These are phyloP conservation scores for Eulithis testata DNA, from an alignment of 2,888 invertebrate species.

Conservation along the genomic window DNA sequence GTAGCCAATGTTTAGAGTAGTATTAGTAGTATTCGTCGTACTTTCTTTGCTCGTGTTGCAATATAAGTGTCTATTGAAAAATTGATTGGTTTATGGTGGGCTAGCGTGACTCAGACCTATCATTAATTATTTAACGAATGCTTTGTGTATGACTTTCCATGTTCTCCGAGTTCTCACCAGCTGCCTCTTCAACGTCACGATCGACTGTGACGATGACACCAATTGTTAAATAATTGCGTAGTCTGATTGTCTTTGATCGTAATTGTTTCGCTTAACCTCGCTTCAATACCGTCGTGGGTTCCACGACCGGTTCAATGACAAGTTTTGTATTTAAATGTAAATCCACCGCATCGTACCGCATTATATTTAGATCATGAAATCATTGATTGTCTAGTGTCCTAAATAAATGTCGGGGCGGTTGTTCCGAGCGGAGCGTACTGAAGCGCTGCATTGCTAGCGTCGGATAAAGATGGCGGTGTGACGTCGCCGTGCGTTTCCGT, in stretches of 20 bases:
- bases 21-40: too few relatives aligned
- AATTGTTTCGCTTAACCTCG: constrained; percentile 36
- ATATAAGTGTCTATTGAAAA: too few relatives aligned
- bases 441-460: constrained; percentile 51
- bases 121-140: constrained; percentile 7
- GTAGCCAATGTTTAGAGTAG: background rate
- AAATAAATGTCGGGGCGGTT: constrained; percentile 56
- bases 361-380: constrained; percentile 48
- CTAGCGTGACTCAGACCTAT: constrained; percentile 1
- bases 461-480: constrained; percentile 70
- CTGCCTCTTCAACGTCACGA: constrained; percentile 28
- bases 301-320: constrained; percentile 37
- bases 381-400: constrained; percentile 57
- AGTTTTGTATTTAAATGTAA: constrained; percentile 35
- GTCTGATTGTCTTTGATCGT: constrained; percentile 34
- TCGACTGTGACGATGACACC: constrained; percentile 25
- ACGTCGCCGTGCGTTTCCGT: constrained; percentile 80
- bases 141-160: constrained; percentile 22
- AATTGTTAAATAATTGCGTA: constrained; percentile 33
- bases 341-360: constrained; percentile 37
- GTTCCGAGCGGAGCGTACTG: constrained; percentile 42
- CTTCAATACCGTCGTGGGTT: constrained; percentile 33
- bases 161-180: constrained; percentile 23
- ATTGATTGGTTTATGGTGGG: background rate
- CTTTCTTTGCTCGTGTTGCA: too few relatives aligned